Conservation (phyloP, 2,888 invertebrate species). For the Rotaria macrura region DNA sequence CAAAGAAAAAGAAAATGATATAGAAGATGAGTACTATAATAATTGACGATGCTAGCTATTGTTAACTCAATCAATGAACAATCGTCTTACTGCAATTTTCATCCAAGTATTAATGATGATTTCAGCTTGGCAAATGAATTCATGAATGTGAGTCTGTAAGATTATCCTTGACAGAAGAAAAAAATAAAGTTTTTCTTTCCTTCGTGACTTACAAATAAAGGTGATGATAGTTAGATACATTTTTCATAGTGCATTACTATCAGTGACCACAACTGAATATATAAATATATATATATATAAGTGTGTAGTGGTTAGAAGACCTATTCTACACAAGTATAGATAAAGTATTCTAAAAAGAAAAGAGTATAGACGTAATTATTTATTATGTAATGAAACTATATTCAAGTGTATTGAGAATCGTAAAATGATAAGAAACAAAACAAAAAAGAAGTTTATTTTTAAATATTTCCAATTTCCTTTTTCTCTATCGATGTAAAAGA, state of each 20-base stretch:
- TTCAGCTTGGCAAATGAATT: not conserved
- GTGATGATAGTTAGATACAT: not conserved
- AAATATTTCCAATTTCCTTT: not conserved
- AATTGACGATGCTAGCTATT: not conserved
- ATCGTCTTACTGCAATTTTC: not conserved
- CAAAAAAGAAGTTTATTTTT: not conserved
- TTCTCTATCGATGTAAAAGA: not conserved
- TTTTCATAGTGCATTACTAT: not conserved
- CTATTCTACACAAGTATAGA: no score
- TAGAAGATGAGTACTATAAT: not conserved
- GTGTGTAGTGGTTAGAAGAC: no score
- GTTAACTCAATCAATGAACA: constrained; percentile 1
- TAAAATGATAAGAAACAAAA: no score
- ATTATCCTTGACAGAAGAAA: not conserved
- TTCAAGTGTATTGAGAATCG: no score
- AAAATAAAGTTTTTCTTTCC: not conserved
- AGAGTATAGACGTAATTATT: no score
- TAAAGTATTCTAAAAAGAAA: no score
- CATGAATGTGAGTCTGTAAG: not conserved
- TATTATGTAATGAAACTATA: no score
- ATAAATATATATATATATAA: no score
- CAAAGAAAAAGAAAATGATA: not conserved
- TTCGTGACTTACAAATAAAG: not conserved
- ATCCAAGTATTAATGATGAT: not conserved
- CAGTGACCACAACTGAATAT: no score